Conservation (phyloP, 2,797 vertebrate genomes). For the Galago senegalensis region DNA sequence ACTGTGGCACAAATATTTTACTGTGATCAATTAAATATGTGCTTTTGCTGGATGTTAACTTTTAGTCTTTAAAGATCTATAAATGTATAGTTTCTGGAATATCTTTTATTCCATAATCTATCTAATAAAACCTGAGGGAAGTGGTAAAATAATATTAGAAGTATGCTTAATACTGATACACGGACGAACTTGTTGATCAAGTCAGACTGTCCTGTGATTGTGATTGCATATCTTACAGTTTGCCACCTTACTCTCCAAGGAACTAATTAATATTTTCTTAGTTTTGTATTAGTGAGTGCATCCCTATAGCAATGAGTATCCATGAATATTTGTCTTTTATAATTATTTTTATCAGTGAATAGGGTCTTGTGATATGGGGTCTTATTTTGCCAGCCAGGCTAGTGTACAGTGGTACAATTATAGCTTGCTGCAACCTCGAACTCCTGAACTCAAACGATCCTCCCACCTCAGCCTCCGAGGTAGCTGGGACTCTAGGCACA, state of each 20-base stretch:
- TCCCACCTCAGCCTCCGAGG: background rate
- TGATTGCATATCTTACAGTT: background rate
- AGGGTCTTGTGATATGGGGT: background rate
- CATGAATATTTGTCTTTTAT: background rate
- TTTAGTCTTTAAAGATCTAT: background rate
- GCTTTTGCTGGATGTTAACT: conserved; percentile 27
- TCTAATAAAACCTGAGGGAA: background rate
- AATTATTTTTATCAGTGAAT: conserved; percentile 21
- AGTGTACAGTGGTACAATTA: background rate
- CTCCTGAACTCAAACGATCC: background rate
- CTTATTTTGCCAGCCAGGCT: background rate
- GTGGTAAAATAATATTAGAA: background rate
- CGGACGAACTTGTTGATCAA: background rate
- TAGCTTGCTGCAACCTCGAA: background rate
- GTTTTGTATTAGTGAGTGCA: background rate
- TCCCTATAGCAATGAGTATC: background rate
- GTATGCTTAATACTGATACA: background rate
- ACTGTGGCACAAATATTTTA: background rate
- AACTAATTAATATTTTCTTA: background rate
- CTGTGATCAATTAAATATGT: background rate
- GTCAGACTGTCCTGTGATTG: background rate
- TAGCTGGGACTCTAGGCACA: background rate
- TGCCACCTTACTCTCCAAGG: background rate
- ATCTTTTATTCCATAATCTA: conserved; percentile 2
- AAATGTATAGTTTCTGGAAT: conserved; percentile 23